phyloP scores from a whole-genome alignment of 2,113 vertebrate species.

The Oceanodroma tethys region DNA sequence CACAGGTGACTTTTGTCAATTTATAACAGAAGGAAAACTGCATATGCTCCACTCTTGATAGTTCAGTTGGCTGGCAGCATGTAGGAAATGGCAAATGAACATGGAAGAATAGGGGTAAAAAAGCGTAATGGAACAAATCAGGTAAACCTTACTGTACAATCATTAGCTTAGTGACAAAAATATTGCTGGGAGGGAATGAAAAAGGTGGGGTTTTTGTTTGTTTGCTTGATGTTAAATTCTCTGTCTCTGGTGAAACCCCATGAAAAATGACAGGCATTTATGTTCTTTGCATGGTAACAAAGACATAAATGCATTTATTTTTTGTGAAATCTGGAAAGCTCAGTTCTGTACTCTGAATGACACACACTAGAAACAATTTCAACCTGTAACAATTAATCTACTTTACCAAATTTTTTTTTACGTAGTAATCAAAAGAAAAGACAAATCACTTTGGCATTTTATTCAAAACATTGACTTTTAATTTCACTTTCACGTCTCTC shows the following conservation, averaged over 20 bases:
- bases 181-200: not conserved
- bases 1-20: not conserved
- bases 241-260: not conserved
- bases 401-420: not conserved
- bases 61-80: not conserved
- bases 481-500: not conserved
- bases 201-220: not conserved
- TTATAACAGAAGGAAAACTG: not conserved
- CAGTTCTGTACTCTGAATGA: not conserved
- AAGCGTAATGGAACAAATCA: not conserved
- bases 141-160: not conserved
- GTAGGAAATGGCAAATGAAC: not conserved
- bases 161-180: not conserved
- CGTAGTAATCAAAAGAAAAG: not conserved
- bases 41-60: not conserved
- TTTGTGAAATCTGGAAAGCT: not conserved
- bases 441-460: not conserved
- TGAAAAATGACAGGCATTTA: not conserved
- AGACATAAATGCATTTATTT: not conserved
- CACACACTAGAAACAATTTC: not conserved
- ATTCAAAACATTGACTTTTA: not conserved
- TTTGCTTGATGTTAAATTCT: not conserved
- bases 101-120: not conserved
- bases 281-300: not conserved
- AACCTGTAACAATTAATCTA: not conserved